phyloP scores from a whole-genome alignment of 92 coral and sea anemone species.

The Muricea muricata region DNA sequence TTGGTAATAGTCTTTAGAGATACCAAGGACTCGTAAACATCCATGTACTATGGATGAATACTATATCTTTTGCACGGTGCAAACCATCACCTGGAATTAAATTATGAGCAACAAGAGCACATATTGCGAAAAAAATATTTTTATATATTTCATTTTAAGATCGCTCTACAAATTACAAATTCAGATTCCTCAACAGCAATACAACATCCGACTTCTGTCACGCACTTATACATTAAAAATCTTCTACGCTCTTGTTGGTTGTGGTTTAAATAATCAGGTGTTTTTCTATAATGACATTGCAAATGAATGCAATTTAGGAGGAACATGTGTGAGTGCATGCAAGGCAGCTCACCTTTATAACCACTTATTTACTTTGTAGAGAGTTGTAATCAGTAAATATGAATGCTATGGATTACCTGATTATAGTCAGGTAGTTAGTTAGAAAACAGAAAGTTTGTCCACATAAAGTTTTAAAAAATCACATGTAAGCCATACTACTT shows the following conservation, averaged over 20 bases:
- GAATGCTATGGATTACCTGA: neutral
- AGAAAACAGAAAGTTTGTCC: neutral
- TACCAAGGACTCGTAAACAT: neutral
- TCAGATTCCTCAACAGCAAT: too few species aligned
- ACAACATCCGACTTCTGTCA: too few species aligned
- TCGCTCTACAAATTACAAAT: too few species aligned
- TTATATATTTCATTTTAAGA: too few species aligned
- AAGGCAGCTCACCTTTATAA: neutral
- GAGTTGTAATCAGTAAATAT: neutral
- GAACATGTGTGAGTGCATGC: neutral
- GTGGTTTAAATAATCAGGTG: neutral
- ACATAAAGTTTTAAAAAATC: neutral
- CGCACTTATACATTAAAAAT: too few species aligned
- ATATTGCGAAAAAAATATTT: too few species aligned
- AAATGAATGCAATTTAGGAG: neutral
- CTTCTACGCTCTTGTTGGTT: neutral
- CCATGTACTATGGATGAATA: neutral
- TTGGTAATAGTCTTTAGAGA: neutral
- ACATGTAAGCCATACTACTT: constrained; percentile 21
- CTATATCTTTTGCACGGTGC: neutral
- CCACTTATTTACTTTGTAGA: neutral
- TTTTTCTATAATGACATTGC: neutral
- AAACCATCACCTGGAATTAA: neutral
- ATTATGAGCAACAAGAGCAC: neutral
- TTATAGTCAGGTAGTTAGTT: neutral